Base-by-base conservation (phyloP, 1,140 invertebrate species). In the Grapholita molesta region DNA sequence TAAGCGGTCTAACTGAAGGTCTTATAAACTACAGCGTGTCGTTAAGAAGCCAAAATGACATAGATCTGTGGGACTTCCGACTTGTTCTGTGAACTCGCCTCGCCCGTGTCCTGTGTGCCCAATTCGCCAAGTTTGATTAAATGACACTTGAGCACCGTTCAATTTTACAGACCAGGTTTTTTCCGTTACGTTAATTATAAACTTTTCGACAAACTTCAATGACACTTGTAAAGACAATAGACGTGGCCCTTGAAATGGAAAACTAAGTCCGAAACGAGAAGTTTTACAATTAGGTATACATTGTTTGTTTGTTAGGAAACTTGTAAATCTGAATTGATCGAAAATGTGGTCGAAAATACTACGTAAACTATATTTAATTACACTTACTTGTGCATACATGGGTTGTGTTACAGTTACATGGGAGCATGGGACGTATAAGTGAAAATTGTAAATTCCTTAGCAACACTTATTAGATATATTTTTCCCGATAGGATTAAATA, bases 141-240 rank as follows among this genome's bases (percentile, higher is more conserved):
- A 75, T 65, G 72, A 69, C 73, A 72, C 67, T 74, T 68, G 57
- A 70, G 64, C 64, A 72, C 23, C 53, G 71, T 82, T 80, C 76
- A 75, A 83, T 78, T 79, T 80, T 70, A 73, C 68, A 61, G 35
- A 65, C 66, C 57, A 18, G 67, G 75, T 80, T 82, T 84, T 80
- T 85, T 87, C 73, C 69, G 68, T 76, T 73, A 80, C 80, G 79
- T 85, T 84, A 84, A 85, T 86, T 86, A 84, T 82, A 86, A 85
- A 83, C 78, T 86, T 85, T 79, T 66, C 66, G 73, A 76, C 69
- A 72, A 65, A 71, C 66, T 69, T 23, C 73, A 66, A 70, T 73
- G 66, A 72, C 68, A 72, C 64, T 74, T 70, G 72, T 80, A 76
- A 73, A 73, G 74, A 84, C 82, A 84, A 85, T 79, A 77, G 78